Evolutionary conservation across 2,113 vertebrate species (phyloP).

Genomic region (Anthoscopus minutus): DNA sequence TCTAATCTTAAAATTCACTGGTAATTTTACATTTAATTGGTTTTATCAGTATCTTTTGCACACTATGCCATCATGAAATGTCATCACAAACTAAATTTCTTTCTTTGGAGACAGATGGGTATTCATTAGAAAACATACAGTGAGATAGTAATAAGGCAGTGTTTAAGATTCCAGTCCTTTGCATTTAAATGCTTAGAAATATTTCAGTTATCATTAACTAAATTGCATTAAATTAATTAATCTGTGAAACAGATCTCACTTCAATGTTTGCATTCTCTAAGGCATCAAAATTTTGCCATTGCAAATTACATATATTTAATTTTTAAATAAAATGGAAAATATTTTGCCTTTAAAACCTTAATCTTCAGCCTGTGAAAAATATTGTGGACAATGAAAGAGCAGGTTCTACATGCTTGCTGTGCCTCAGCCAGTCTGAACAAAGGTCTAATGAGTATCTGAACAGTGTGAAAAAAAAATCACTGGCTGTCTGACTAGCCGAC

Average conservation of each 20-base stretch:
- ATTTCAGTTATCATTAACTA: not conserved
- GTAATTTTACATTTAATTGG: not conserved
- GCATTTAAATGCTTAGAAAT: not conserved
- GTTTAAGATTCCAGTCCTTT: not conserved
- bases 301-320: not conserved
- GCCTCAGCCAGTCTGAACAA: constrained; percentile 17
- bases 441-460: constrained; percentile 51
- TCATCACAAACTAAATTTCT: not conserved
- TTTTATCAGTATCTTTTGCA: not conserved
- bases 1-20: not conserved
- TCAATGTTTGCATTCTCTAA: not conserved
- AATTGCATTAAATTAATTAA: not conserved
- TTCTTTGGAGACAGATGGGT: not conserved
- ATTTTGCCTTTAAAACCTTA: not conserved
- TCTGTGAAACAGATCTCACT: not conserved
- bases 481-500: not conserved
- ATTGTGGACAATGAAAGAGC: not conserved
- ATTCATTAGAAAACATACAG: not conserved
- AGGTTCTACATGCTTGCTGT: not conserved
- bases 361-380: not conserved
- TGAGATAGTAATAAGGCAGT: not conserved
- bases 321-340: not conserved
- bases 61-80: not conserved
- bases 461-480: constrained; percentile 31
- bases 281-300: not conserved